Conservation (phyloP, 2,797 vertebrate species). For the Vultur gryphus region DNA sequence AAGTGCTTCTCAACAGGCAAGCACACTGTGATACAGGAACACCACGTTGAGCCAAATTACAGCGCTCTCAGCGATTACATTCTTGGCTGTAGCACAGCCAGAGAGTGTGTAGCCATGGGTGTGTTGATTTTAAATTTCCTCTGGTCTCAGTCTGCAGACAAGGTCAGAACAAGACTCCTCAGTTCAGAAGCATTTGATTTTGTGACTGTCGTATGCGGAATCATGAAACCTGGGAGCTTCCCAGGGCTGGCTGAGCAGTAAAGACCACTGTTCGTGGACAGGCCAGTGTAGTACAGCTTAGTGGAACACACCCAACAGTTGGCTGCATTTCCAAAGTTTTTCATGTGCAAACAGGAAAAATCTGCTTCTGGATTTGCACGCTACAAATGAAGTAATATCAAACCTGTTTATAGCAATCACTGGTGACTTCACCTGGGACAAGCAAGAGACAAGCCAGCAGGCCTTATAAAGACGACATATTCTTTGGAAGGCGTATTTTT, state of each 20-base stretch:
- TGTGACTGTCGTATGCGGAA: fast-evolving
- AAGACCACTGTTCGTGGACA: background rate
- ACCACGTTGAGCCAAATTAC: background rate
- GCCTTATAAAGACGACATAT: background rate
- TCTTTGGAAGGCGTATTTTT: background rate
- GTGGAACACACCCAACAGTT: background rate
- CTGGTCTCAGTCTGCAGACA: background rate
- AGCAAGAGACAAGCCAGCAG: background rate
- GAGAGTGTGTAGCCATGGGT: background rate
- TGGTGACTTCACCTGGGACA: background rate
- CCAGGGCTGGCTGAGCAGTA: background rate
- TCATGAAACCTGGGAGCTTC: background rate
- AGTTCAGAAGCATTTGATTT: background rate
- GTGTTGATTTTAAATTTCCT: background rate
- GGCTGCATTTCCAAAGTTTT: background rate
- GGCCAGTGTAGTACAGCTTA: background rate
- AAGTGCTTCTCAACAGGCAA: background rate
- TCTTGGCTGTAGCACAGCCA: background rate
- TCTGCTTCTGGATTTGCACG: background rate
- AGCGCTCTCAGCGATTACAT: background rate
- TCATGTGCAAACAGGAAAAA: background rate
- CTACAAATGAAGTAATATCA: background rate
- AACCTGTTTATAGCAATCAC: background rate
- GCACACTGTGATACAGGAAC: background rate
- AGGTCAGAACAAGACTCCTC: background rate